Conservation (phyloP, 1,140 invertebrate genomes). For the Lordiphosa collinella region DNA sequence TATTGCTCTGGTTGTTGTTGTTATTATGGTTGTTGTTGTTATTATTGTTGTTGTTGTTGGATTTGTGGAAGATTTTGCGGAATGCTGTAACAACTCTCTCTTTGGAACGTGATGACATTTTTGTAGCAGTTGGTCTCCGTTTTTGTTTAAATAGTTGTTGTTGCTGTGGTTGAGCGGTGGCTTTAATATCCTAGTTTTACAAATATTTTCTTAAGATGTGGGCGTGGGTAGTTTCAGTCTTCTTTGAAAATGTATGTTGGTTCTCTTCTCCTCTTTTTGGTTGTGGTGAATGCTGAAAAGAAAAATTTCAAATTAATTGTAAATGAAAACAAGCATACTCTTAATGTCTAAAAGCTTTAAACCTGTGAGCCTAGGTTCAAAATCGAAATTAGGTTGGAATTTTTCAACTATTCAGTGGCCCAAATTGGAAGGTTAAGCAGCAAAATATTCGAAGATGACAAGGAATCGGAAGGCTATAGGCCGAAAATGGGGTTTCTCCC, state of each 20-base stretch:
- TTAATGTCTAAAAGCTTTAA: too few relatives aligned
- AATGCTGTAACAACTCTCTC: conserved; percentile 87
- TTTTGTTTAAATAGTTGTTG: conserved; percentile 11
- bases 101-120: conserved; percentile 87
- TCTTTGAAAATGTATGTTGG: conserved; percentile 17
- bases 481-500: too few relatives aligned
- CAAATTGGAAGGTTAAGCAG: too few relatives aligned
- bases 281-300: too few relatives aligned
- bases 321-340: too few relatives aligned
- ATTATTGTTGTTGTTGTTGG: conserved; percentile 81
- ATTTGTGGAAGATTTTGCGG: conserved; percentile 85
- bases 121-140: conserved; percentile 12
- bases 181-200: conserved; percentile 34
- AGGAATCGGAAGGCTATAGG: too few relatives aligned
- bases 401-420: too few relatives aligned
- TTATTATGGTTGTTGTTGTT: conserved; percentile 49
- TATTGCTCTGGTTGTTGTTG: conserved; percentile 82
- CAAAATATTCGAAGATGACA: too few relatives aligned
- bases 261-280: background rate
- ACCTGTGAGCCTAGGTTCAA: too few relatives aligned
- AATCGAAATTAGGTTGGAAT: too few relatives aligned
- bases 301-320: too few relatives aligned
- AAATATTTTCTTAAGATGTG: conserved; percentile 14
- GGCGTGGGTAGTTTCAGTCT: conserved; percentile 44
- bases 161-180: conserved; percentile 26